Percentiles rank a stretch among this genome's conserved stretches.
Evolutionary conservation across 2,113 vertebrate genomes (phyloP).

Genomic region (Riparia riparia): DNA sequence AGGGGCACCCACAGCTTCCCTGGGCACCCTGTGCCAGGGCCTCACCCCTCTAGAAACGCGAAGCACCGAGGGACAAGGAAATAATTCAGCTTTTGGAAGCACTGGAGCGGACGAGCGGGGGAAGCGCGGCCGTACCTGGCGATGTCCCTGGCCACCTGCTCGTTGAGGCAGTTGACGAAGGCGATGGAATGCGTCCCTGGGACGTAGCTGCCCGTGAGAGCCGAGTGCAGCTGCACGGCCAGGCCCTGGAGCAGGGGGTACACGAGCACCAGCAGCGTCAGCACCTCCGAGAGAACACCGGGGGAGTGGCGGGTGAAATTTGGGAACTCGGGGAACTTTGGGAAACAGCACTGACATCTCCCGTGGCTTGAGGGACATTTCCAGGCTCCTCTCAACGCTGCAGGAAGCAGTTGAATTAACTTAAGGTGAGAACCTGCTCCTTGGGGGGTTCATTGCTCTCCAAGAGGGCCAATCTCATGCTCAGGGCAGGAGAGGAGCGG

Average conservation of each 20-base stretch:
- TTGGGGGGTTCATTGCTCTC: not conserved
- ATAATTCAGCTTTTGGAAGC: not conserved
- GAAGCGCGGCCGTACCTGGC: conserved; percentile 76
- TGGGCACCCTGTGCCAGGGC: not conserved
- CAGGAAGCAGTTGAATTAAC: rapidly evolving
- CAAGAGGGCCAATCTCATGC: rapidly evolving
- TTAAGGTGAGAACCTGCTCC: not conserved
- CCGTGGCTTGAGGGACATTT: rapidly evolving
- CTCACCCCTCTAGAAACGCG: rapidly evolving
- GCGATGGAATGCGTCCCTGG: conserved; percentile 83
- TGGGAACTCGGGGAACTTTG: not conserved
- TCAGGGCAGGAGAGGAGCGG: not conserved
- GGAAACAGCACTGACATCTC: rapidly evolving
- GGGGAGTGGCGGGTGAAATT: rapidly evolving
- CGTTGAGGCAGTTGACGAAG: conserved; percentile 86
- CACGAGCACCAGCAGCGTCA: conserved; percentile 75
- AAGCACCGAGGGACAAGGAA: not conserved
- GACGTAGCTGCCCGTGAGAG: conserved; percentile 78
- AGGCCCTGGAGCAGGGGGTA: conserved; percentile 77
- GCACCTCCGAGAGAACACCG: not conserved
- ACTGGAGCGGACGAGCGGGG: not conserved
- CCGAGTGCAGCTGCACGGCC: conserved; percentile 73
- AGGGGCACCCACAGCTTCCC: not conserved
- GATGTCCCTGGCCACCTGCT: conserved; percentile 85
- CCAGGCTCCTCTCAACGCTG: not conserved